These are phyloP conservation scores for Neolamprologus caudopunctatus DNA, from an alignment of 2,113 vertebrate species.

Conservation along the genomic window DNA sequence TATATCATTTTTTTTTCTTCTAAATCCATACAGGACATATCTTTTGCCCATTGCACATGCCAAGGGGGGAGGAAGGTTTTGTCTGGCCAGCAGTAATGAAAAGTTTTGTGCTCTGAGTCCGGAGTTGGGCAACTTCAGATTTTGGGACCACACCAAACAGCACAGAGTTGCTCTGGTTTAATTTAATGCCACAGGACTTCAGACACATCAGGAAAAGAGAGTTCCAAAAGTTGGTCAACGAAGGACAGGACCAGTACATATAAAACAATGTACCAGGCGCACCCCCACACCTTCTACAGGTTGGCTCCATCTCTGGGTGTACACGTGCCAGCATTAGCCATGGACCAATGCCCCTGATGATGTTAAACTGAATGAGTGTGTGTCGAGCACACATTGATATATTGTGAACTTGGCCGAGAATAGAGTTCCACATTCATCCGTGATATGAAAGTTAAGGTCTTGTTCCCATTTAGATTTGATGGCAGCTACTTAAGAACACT, in stretches of 20 bases:
- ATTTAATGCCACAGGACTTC: neutral
- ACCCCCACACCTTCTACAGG: neutral
- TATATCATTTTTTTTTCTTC: neutral
- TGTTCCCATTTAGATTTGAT: no score
- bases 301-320: fast-evolving
- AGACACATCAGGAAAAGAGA: neutral
- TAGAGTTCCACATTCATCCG: neutral
- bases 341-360: neutral
- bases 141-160: neutral
- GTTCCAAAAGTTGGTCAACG: neutral
- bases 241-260: neutral
- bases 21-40: neutral
- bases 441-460: neutral
- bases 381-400: neutral
- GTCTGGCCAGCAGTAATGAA: neutral
- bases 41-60: neutral
- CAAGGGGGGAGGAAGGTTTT: neutral
- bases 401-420: neutral
- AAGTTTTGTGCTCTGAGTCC: neutral
- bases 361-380: neutral
- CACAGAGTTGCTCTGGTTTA: neutral
- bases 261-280: neutral
- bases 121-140: neutral
- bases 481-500: no score
- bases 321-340: fast-evolving